Conservation (phyloP, 1,140 invertebrate species). For the Tetramorium simillimum region DNA sequence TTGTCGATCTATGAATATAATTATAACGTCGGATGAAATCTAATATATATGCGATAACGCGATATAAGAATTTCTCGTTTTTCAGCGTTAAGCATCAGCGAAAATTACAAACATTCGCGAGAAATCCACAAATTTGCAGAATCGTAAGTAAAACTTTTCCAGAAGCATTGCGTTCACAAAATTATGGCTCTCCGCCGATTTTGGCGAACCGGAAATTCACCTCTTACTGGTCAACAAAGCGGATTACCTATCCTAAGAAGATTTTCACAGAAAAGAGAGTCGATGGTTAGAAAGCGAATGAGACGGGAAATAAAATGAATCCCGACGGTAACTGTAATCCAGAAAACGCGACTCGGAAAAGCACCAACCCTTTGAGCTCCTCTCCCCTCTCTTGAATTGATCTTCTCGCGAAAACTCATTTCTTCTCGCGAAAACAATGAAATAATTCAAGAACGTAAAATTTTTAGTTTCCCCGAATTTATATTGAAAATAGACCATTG, state of each 20-base stretch:
- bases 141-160: slow-evolving; percentile 17
- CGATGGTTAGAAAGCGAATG: slow-evolving; percentile 38
- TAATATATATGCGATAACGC: background rate
- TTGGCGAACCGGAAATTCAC: slow-evolving; percentile 20
- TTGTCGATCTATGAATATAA: slow-evolving; percentile 31
- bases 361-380: slow-evolving; percentile 30
- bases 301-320: slow-evolving; percentile 57
- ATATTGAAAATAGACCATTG: background rate
- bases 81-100: background rate
- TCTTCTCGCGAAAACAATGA: slow-evolving; percentile 25
- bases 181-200: slow-evolving; percentile 13
- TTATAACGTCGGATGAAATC: slow-evolving; percentile 4
- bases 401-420: slow-evolving; percentile 46
- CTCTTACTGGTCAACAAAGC: slow-evolving; percentile 53
- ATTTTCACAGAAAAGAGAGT: slow-evolving; percentile 38
- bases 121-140: background rate
- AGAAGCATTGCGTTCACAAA: slow-evolving; percentile 11
- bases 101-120: background rate
- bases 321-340: slow-evolving; percentile 44
- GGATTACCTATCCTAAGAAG: slow-evolving; percentile 52
- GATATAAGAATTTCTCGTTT: background rate
- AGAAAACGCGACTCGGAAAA: slow-evolving; percentile 42
- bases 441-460: background rate
- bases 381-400: slow-evolving; percentile 22
- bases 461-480: background rate